Evolutionary conservation across 2,797 vertebrate genomes (phyloP).

Genomic region (Eulemur albifrons): DNA sequence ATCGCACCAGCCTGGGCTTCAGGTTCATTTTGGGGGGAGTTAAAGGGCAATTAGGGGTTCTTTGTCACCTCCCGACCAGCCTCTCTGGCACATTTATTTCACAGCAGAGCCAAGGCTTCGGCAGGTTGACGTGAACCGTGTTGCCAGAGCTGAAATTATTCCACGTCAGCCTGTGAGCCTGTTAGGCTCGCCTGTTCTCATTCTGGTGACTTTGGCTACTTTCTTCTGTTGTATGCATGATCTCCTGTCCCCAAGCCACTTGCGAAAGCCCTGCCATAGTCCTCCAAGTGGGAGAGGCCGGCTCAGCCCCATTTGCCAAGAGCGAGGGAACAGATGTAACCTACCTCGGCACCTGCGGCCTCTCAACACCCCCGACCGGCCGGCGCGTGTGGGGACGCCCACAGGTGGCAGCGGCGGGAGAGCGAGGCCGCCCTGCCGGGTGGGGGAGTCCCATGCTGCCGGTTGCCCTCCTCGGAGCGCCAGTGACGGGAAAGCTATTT

Average conservation of each 20-base stretch:
- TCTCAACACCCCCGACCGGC: not conserved
- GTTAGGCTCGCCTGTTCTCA: not conserved
- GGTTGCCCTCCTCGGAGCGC: not conserved
- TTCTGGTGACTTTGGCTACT: not conserved
- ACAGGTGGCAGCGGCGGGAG: not conserved
- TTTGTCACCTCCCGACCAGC: not conserved
- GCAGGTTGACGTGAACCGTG: not conserved
- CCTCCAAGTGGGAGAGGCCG: not conserved
- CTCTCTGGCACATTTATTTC: not conserved
- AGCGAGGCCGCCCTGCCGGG: not conserved
- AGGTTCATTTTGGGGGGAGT: not conserved
- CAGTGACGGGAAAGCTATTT: not conserved
- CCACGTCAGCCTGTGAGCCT: not conserved
- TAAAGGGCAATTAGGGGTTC: no score
- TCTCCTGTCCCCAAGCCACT: not conserved
- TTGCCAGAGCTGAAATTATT: not conserved
- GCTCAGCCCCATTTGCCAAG: not conserved
- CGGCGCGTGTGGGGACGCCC: rapidly evolving
- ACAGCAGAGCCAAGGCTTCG: not conserved
- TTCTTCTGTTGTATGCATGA: not conserved
- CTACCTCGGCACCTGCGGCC: conserved; percentile 83
- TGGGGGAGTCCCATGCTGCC: not conserved
- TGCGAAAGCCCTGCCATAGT: not conserved
- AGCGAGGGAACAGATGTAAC: conserved; percentile 70
- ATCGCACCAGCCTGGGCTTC: not conserved